Evolutionary conservation across 2,888 invertebrate species (phyloP), one percentile per base, ranked within the genome.

Genomic region (Drosophila seclusa): DNA sequence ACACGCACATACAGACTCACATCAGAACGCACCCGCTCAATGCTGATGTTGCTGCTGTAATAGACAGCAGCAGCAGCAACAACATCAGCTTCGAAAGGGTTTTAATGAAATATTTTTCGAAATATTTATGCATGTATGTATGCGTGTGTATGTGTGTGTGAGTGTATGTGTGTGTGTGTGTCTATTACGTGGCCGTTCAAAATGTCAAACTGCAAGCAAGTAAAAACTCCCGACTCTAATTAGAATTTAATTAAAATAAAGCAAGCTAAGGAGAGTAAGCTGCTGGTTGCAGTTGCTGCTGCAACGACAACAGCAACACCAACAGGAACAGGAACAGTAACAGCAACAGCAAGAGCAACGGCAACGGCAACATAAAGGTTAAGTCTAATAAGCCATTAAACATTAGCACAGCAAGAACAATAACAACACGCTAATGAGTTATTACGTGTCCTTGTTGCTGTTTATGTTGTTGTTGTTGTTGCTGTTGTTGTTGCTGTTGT

Each of bases 231-330:
- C 78, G 78, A 76, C 79, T 88, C 82, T 90, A 92, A 92, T 91
- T 92, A 91, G 91, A 92, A 92, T 92, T 91, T 92, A 91, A 91
- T 92, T 91, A 91, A 92, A 91, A 91, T 80, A 83, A 83, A 80
- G 79, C 73, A 63, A 50, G 21, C 49, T n/a, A 36, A 24, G 34
- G 38, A 55, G 36, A 36, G 27, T 24, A 45, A 45, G 54, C 49
- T 64, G 68, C 32, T 40, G 58, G 53, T 52, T 72, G 80, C 60
- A 62, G 45, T 64, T 49, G 65, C 74, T 53, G 34, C 34, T 48
- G 57, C 52, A 62, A 55, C 32, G 34, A 31, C 31, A 50, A 62
- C 40, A 36, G 24, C 32, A 13, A 52, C 36, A 42, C 3, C 42
- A 1, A 31, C 10, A 7, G 0, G 7, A 29, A 42, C 21, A 5